phyloP scores from a whole-genome alignment of 2,888 invertebrate species.

The Frankliniella fusca region DNA sequence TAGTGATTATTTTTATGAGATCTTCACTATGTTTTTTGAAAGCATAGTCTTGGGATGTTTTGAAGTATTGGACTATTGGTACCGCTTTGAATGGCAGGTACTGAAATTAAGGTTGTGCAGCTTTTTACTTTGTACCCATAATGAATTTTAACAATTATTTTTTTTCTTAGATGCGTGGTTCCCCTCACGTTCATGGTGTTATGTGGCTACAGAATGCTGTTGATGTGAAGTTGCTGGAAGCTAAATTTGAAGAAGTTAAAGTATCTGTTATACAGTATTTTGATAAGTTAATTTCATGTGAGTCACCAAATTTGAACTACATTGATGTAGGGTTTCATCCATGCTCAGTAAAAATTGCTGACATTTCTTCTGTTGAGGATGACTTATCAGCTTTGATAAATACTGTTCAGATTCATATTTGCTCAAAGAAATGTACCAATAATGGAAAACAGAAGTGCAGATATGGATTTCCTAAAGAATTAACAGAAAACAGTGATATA shows the following conservation, averaged over 20 bases:
- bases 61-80: too few species aligned
- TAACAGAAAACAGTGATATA: not conserved
- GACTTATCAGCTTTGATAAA: not conserved
- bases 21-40: too few species aligned
- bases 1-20: too few species aligned
- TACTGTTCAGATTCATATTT: not conserved
- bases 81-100: too few species aligned
- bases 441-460: not conserved
- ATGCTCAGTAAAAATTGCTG: not conserved
- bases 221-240: not conserved
- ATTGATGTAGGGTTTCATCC: not conserved
- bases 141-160: too few species aligned
- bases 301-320: not conserved
- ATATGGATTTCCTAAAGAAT: not conserved
- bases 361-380: not conserved
- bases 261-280: not conserved
- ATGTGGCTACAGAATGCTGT: not conserved
- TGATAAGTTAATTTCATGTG: not conserved
- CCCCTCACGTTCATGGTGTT: not conserved
- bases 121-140: too few species aligned
- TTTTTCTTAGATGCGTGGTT: not conserved
- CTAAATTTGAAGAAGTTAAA: not conserved
- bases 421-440: not conserved
- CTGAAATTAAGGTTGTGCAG: too few species aligned
- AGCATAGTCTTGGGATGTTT: too few species aligned